Conservation (phyloP, 2,113 vertebrate species). For the Felis chaus region DNA sequence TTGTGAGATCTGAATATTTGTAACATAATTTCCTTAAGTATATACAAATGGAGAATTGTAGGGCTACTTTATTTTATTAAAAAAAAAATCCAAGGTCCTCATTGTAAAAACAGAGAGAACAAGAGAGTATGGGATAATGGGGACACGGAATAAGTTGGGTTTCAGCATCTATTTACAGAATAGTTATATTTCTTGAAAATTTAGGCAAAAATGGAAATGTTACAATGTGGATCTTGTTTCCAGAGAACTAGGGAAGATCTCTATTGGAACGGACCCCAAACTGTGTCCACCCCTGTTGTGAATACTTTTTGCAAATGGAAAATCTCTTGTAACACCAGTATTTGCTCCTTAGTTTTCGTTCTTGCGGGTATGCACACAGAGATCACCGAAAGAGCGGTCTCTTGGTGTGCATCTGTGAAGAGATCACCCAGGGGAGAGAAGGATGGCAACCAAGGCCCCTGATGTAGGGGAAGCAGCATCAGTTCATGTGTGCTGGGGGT, state of each 20-base stretch:
- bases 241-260: neutral
- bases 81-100: neutral
- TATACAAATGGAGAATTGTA: neutral
- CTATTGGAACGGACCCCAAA: neutral
- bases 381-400: neutral
- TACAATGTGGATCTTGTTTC: conserved; percentile 15
- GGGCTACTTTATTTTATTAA: neutral
- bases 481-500: neutral
- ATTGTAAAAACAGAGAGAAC: neutral
- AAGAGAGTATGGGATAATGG: neutral
- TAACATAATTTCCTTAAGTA: neutral
- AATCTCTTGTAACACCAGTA: neutral
- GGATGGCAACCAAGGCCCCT: neutral
- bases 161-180: neutral
- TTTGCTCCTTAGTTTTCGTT: neutral
- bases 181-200: neutral
- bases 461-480: neutral
- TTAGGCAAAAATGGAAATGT: neutral
- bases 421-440: neutral
- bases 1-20: conserved; percentile 1
- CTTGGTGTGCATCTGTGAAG: neutral
- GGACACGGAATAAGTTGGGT: neutral
- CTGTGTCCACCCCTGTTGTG: neutral
- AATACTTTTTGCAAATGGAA: neutral
- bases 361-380: neutral